Percentiles rank a stretch among this genome's conserved stretches.
Conservation (phyloP, 2,888 invertebrate genomes). For the Meiosimyza decipiens region DNA sequence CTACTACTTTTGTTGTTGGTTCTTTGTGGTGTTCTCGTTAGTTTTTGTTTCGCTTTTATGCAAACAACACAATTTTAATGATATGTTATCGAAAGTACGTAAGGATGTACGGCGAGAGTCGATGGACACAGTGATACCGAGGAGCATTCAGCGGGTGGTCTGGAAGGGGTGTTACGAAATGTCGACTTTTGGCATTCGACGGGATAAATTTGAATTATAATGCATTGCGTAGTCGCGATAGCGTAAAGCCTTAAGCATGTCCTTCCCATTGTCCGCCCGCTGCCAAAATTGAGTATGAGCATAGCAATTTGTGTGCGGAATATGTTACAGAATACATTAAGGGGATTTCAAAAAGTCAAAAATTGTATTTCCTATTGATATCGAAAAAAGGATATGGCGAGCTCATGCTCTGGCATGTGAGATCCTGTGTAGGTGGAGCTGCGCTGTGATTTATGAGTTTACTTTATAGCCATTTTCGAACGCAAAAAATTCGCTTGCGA, state of each 20-base stretch:
- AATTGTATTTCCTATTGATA: slow-evolving; percentile 42
- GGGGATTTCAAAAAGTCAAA: slow-evolving; percentile 55
- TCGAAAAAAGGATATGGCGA: slow-evolving; percentile 20
- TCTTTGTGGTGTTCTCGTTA: not conserved
- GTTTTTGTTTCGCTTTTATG: slow-evolving; percentile 7
- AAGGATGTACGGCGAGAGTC: slow-evolving; percentile 36
- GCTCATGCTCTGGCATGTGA: not conserved
- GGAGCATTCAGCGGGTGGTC: slow-evolving; percentile 1
- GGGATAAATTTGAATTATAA: slow-evolving; percentile 62
- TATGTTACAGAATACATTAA: slow-evolving; percentile 67
- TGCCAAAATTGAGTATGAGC: not conserved
- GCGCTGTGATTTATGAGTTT: slow-evolving; percentile 31
- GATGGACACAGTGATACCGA: slow-evolving; percentile 15
- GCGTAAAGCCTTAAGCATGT: slow-evolving; percentile 15
- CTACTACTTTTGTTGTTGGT: slow-evolving; percentile 22
- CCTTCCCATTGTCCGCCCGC: slow-evolving; percentile 8
- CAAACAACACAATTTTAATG: slow-evolving; percentile 48
- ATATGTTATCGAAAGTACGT: slow-evolving; percentile 53
- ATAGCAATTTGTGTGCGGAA: slow-evolving; percentile 67
- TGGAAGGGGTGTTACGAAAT: slow-evolving; percentile 13
- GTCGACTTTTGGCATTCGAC: slow-evolving; percentile 20
- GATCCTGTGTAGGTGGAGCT: not conserved
- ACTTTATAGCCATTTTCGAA: slow-evolving; percentile 40
- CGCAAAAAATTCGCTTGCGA: slow-evolving; percentile 8
- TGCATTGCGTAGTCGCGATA: slow-evolving; percentile 37